phyloP scores from a whole-genome alignment of 2,888 invertebrate species.

The Muscina levida region DNA sequence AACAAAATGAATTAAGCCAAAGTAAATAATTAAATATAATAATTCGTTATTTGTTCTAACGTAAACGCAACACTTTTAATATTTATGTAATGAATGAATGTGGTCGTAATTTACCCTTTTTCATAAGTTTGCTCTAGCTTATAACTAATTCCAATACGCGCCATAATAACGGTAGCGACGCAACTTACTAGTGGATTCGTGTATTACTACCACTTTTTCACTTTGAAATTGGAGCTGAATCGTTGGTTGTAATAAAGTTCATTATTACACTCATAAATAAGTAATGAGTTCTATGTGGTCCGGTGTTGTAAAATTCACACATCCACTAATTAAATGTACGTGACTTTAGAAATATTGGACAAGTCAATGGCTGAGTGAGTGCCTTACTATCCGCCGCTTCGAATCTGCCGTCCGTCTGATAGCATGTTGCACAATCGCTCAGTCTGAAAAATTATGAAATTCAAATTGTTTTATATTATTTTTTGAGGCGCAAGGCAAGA shows the following conservation, averaged over 20 bases:
- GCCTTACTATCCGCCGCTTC: not conserved
- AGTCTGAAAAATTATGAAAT: slow-evolving; percentile 20
- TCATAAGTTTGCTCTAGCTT: slow-evolving; percentile 1
- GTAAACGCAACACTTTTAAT: slow-evolving; percentile 17
- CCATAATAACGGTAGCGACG: not conserved
- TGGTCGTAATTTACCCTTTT: slow-evolving; percentile 26
- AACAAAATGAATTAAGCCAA: slow-evolving; percentile 23
- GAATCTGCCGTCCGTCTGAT: not conserved
- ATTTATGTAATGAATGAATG: slow-evolving; percentile 31
- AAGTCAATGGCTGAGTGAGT: not conserved
- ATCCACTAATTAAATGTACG: slow-evolving; percentile 38
- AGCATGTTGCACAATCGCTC: not conserved
- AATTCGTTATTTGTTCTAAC: slow-evolving; percentile 34
- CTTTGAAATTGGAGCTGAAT: not conserved
- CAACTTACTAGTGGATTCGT: not conserved
- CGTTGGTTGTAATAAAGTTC: slow-evolving; percentile 21
- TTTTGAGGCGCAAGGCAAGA: not conserved
- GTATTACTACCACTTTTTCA: slow-evolving; percentile 23
- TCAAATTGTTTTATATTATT: slow-evolving; percentile 20
- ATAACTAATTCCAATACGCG: slow-evolving; percentile 12
- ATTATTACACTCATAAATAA: slow-evolving; percentile 25
- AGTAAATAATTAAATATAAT: slow-evolving; percentile 30
- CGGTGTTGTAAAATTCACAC: slow-evolving; percentile 25
- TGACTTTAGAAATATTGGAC: slow-evolving; percentile 30
- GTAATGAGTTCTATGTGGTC: slow-evolving; percentile 7